Base-by-base conservation (phyloP, 2,797 vertebrate genomes). In the Limnodromus scolopaceus region DNA sequence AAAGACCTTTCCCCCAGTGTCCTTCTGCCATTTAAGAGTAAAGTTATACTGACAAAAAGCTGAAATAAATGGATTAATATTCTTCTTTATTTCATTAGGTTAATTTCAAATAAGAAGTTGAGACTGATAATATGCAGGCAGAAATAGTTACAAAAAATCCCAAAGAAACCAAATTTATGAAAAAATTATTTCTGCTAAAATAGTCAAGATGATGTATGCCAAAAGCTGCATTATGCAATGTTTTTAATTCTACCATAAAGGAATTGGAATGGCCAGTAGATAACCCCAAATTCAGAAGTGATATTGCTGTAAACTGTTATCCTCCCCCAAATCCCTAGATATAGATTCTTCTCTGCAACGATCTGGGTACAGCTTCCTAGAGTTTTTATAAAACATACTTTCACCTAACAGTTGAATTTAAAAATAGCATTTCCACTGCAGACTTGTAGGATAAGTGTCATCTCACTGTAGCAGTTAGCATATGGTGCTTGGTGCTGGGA, bases 371-470 rank as follows among this genome's bases (percentile, higher is more conserved):
- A 79, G 65, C 36, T 92, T 95, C 63, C 80, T 92, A 53, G 81
- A 94, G 71, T 71, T 64, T 93, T 94, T 60, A 65, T 43, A 49
- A 88, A 84, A 49, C 69, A 70, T 34, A 69, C 87, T 85, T 86
- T 86, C 83, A 93, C 74, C 74, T 94, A 94, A 79, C 92, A 92
- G 94, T 63, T 95, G 89, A 77, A 92, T 95, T 96, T 95, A 95
- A 94, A 91, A 91, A 95, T 90, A 97, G 72, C 34, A 49, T 84
- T 60, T 63, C 32, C n/a, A 32, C 25, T 94, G 58, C 92, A 84
- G 93, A 84, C 84, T 70, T 71, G 87, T 8, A 45, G 88, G 83
- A 87, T 93, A 88, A 91, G 96, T 96, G 87, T 85, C 75, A 80
- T 75, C 94, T 92, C 86, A 45, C 43, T 93, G 34, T 79, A 92